Evolutionary conservation across 2,113 vertebrate species (phyloP).

Genomic region (Nothocercus nigrocapillus): DNA sequence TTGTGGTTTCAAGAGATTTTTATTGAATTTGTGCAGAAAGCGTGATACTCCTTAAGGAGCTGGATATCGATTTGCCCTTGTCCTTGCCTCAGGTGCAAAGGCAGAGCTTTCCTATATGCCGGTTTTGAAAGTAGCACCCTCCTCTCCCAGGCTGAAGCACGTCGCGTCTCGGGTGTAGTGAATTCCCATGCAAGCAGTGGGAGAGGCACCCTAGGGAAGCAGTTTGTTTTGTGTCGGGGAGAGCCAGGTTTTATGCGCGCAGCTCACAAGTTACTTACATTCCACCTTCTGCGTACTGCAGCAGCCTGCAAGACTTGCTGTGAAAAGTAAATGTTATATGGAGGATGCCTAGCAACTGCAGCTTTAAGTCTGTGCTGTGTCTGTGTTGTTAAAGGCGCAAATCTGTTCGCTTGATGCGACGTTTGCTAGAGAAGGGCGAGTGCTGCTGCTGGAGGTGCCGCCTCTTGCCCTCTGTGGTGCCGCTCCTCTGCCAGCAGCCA

Average conservation of each 20-base stretch:
- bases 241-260: neutral
- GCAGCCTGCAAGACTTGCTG: slow-evolving; percentile 31
- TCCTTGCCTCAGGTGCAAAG: neutral
- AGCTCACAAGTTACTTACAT: neutral
- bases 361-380: slow-evolving; percentile 32
- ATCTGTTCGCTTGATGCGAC: slow-evolving; percentile 9
- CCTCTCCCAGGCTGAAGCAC: accelerated
- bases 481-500: neutral
- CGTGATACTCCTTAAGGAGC: neutral
- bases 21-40: neutral
- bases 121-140: neutral
- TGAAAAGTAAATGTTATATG: slow-evolving; percentile 31
- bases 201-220: neutral
- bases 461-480: neutral
- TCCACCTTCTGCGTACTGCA: slow-evolving; percentile 25
- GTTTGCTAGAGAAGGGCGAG: neutral
- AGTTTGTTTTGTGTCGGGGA: neutral
- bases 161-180: accelerated
- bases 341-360: slow-evolving; percentile 65
- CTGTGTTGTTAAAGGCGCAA: slow-evolving; percentile 43
- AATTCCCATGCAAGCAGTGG: neutral
- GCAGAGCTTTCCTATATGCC: neutral
- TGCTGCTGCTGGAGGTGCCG: neutral
- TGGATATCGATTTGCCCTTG: neutral
- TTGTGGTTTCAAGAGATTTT: neutral